Percentiles rank a stretch among this genome's conserved stretches.
Conservation (phyloP, 1,140 invertebrate species). For the Teleopsis dalmanni region DNA sequence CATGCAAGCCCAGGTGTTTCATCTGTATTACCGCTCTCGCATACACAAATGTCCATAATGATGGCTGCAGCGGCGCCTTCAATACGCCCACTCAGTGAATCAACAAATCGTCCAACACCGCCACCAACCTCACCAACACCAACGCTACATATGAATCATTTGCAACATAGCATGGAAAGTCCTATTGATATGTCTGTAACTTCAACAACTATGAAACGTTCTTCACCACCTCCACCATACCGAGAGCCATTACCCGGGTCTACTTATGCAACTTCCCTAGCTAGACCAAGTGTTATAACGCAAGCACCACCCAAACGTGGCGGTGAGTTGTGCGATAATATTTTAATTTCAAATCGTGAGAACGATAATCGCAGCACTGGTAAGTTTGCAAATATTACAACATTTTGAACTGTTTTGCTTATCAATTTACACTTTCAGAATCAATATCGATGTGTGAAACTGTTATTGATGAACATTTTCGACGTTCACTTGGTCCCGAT, state of each 20-base stretch:
- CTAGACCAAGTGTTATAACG: constrained; percentile 43
- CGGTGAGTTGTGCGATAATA: constrained; percentile 16
- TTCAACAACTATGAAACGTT: constrained; percentile 30
- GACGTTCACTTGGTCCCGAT: constrained; percentile 81
- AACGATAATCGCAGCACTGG: constrained; percentile 30
- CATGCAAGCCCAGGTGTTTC: no score
- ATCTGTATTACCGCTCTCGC: background rate
- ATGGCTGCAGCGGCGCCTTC: constrained; percentile 12
- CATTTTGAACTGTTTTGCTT: background rate
- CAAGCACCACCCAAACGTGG: constrained; percentile 41
- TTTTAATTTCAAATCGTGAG: constrained; percentile 24
- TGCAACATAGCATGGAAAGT: constrained; percentile 22
- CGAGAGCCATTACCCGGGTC: constrained; percentile 37
- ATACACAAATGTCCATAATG: constrained; percentile 31
- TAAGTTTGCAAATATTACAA: constrained; percentile 13
- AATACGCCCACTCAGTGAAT: constrained; percentile 14
- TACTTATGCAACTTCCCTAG: constrained; percentile 23
- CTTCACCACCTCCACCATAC: constrained; percentile 41
- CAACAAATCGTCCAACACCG: constrained; percentile 10
- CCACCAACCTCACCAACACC: background rate
- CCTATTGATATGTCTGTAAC: constrained; percentile 47
- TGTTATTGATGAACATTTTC: constrained; percentile 92
- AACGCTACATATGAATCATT: background rate
- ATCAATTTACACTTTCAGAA: constrained; percentile 41
- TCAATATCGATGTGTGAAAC: constrained; percentile 70